Conservation (phyloP, 2,888 invertebrate species). For the Chirona hameri region DNA sequence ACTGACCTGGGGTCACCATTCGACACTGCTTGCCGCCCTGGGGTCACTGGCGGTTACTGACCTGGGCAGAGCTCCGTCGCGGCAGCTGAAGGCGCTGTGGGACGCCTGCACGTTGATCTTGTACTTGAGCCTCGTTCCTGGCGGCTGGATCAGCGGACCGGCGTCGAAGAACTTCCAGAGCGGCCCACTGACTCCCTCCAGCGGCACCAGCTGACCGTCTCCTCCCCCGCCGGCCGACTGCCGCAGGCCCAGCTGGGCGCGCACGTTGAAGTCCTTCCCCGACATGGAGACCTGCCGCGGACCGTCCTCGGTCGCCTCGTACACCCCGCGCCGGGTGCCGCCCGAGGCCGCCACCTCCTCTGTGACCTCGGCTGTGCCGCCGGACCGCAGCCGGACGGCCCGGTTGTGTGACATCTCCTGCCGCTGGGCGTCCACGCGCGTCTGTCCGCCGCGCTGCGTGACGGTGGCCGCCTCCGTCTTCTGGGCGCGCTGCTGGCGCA, state of each 20-base stretch:
- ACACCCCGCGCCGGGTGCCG: background rate
- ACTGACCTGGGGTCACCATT: no score
- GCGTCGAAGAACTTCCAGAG: conserved; percentile 5
- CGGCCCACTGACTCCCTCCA: background rate
- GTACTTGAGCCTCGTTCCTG: background rate
- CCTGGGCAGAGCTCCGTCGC: background rate
- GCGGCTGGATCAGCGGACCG: conserved; percentile 4
- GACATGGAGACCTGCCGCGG: background rate
- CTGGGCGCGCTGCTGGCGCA: background rate
- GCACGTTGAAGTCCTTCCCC: background rate
- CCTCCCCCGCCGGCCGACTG: background rate
- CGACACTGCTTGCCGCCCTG: no score
- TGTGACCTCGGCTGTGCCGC: background rate
- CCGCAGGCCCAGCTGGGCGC: background rate
- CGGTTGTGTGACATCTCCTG: background rate
- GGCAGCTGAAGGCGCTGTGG: background rate
- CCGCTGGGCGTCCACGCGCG: background rate
- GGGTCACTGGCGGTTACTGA: background rate
- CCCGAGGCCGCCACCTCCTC: background rate
- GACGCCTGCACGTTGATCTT: background rate
- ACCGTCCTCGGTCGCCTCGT: background rate
- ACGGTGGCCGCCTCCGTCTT: background rate
- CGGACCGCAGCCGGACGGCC: background rate
- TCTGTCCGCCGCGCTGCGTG: background rate
- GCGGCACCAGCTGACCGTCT: background rate